These are phyloP conservation scores for Acrobasis suavella DNA, from an alignment of 2,888 invertebrate species.

Conservation along the genomic window DNA sequence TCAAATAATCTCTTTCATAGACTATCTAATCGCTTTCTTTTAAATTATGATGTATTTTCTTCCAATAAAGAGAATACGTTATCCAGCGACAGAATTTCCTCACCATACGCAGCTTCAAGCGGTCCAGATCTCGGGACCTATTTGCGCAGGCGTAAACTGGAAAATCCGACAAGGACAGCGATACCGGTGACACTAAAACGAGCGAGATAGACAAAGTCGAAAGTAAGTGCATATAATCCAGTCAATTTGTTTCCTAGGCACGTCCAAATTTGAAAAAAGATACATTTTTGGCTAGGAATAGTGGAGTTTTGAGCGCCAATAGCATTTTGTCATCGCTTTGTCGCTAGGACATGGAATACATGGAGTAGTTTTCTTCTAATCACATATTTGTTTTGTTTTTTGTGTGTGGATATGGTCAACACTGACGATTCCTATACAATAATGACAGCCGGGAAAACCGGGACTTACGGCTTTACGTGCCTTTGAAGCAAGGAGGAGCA, in stretches of 20 bases:
- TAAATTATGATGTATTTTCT: neutral
- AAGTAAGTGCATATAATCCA: constrained; percentile 64
- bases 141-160: constrained; percentile 71
- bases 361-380: neutral
- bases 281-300: constrained; percentile 27
- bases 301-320: constrained; percentile 8
- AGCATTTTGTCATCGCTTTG: constrained; percentile 12
- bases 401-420: too few species aligned
- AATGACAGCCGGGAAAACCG: too few species aligned
- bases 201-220: constrained; percentile 47
- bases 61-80: neutral
- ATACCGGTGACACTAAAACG: constrained; percentile 37
- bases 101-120: constrained; percentile 71
- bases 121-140: constrained; percentile 58
- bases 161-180: constrained; percentile 56
- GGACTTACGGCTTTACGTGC: too few species aligned
- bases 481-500: too few species aligned
- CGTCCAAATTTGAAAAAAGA: constrained; percentile 62
- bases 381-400: neutral
- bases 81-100: constrained; percentile 32
- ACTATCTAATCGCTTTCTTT: too few species aligned
- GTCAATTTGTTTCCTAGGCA: constrained; percentile 68
- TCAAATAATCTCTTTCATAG: too few species aligned
- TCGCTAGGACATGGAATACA: neutral
- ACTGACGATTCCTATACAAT: too few species aligned